These are phyloP conservation scores for Melikaiella ostensackeni DNA, from an alignment of 2,888 invertebrate species.

Conservation along the genomic window DNA sequence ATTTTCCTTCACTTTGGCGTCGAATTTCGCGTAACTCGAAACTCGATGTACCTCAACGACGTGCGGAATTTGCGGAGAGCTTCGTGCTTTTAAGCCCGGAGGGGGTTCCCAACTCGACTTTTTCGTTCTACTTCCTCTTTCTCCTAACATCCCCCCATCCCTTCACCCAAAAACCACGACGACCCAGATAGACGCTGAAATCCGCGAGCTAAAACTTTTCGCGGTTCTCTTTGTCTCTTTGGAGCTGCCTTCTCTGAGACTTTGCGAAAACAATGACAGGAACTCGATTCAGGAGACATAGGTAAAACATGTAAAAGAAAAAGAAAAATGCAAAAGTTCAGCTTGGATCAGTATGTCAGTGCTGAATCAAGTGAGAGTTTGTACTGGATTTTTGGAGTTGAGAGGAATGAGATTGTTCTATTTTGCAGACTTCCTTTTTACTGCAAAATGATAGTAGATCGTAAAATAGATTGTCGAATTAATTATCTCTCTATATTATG, in stretches of 20 bases:
- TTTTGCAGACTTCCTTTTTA: too few relatives aligned
- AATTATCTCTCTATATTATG: too few relatives aligned
- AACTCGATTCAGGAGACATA: slow-evolving; percentile 20
- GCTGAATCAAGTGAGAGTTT: background rate
- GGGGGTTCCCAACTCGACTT: slow-evolving; percentile 42
- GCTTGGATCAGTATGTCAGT: background rate
- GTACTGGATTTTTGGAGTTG: too few relatives aligned
- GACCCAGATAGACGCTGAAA: slow-evolving; percentile 42
- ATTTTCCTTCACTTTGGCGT: slow-evolving; percentile 69
- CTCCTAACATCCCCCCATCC: slow-evolving; percentile 41
- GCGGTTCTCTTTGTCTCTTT: slow-evolving; percentile 27
- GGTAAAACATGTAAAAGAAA: slow-evolving; percentile 9
- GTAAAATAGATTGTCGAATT: too few relatives aligned
- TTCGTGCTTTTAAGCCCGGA: slow-evolving; percentile 40
- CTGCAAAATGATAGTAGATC: too few relatives aligned
- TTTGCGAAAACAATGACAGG: slow-evolving; percentile 40
- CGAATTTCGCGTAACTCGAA: slow-evolving; percentile 69
- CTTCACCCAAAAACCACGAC: slow-evolving; percentile 45
- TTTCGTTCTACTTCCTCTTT: slow-evolving; percentile 38
- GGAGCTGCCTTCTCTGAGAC: slow-evolving; percentile 40
- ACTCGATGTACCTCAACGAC: slow-evolving; percentile 53
- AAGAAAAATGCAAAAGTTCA: slow-evolving; percentile 7
- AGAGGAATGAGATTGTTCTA: too few relatives aligned
- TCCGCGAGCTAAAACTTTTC: slow-evolving; percentile 33
- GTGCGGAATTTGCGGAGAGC: slow-evolving; percentile 46